A percentile compares a stretch with the other conserved stretches of the same genome.
Conservation (phyloP, 2,888 invertebrate species). For the Colostygia pectinataria region DNA sequence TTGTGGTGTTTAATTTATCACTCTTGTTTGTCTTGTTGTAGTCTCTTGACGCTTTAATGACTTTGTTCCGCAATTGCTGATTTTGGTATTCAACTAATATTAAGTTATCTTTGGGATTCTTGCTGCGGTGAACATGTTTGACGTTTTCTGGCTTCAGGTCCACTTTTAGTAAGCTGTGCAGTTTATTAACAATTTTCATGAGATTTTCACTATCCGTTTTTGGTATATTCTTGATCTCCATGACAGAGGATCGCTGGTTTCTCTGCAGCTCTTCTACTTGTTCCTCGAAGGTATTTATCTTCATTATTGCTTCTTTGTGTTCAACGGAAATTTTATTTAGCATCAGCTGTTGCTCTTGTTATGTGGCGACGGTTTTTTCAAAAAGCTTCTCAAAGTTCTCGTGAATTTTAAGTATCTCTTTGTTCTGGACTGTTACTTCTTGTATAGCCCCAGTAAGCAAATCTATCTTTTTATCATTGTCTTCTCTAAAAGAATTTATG, state of each 20-base stretch:
- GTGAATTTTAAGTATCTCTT: neutral
- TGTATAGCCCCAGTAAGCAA: neutral
- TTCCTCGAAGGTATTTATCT: neutral
- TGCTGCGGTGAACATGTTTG: neutral
- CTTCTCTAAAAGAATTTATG: no score
- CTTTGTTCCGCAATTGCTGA: neutral
- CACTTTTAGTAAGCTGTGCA: neutral
- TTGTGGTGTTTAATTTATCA: neutral
- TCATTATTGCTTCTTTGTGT: neutral
- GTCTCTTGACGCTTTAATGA: neutral
- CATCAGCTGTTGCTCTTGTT: neutral
- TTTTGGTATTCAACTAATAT: neutral
- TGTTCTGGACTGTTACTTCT: neutral
- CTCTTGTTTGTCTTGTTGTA: neutral
- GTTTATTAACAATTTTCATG: neutral
- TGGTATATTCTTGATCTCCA: neutral
- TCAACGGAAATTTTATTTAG: neutral
- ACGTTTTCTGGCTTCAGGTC: neutral
- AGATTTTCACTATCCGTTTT: neutral
- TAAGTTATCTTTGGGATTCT: neutral
- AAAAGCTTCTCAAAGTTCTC: neutral
- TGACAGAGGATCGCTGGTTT: neutral
- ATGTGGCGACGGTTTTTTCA: neutral
- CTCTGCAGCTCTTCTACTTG: neutral
- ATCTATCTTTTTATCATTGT: neutral